Conservation (phyloP, 2,113 vertebrate species). For the Istiophorus platypterus region DNA sequence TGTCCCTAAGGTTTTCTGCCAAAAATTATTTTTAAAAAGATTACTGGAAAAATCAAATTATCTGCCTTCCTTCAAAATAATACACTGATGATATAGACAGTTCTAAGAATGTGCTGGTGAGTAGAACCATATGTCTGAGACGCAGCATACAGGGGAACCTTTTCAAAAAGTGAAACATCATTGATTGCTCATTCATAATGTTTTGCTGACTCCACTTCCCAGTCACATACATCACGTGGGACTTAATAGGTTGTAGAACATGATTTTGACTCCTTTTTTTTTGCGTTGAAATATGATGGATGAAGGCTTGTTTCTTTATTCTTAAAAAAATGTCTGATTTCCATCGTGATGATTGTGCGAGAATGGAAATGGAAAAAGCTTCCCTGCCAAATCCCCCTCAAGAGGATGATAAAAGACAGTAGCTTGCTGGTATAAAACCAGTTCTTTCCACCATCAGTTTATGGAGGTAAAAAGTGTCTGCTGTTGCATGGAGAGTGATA, state of each 20-base stretch:
- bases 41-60: not conserved
- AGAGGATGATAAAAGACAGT: constrained; percentile 64
- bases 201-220: constrained; percentile 54
- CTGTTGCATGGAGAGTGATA: constrained; percentile 9
- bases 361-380: constrained; percentile 62
- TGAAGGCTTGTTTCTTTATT: constrained; percentile 42
- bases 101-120: constrained; percentile 20
- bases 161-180: constrained; percentile 45
- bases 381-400: constrained; percentile 57
- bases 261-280: constrained; percentile 44
- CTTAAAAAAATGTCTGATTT: constrained; percentile 40
- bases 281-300: constrained; percentile 35
- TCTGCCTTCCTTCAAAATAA: constrained; percentile 37
- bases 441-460: constrained; percentile 51
- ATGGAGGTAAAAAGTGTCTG: constrained; percentile 47
- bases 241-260: constrained; percentile 61
- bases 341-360: constrained; percentile 75
- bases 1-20: not conserved
- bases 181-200: constrained; percentile 58
- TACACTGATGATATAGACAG: not conserved
- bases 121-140: constrained; percentile 2
- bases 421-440: constrained; percentile 50
- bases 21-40: not conserved
- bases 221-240: constrained; percentile 43
- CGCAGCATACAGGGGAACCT: constrained; percentile 31